Conservation (phyloP, 2,113 vertebrate genomes). For the Dipodomys merriami region DNA sequence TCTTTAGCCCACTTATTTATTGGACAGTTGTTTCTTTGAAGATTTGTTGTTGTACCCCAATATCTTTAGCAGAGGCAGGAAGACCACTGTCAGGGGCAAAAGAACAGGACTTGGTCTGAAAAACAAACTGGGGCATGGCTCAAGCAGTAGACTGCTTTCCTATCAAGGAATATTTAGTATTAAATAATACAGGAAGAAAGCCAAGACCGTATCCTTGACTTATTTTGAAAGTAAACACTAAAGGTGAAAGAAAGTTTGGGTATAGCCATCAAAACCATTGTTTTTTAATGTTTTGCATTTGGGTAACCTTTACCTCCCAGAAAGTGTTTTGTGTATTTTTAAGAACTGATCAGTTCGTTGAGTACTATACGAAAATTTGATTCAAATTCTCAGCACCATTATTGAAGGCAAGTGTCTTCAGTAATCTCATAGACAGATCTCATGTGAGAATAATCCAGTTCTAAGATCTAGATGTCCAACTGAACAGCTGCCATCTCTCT, state of each 20-base stretch:
- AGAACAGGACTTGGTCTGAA: no score
- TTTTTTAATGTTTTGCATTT: slow-evolving; percentile 24
- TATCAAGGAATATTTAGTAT: not conserved
- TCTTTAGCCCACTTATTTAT: no score
- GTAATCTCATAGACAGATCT: slow-evolving; percentile 32
- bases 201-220: not conserved
- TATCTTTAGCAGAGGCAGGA: no score
- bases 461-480: slow-evolving; percentile 62
- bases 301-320: slow-evolving; percentile 4
- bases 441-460: slow-evolving; percentile 42
- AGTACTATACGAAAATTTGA: slow-evolving; percentile 45
- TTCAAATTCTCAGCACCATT: slow-evolving; percentile 53
- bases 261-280: not conserved
- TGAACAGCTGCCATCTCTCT: slow-evolving; percentile 55
- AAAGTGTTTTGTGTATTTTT: slow-evolving; percentile 33
- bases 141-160: no score
- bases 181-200: not conserved
- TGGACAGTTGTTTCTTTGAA: no score
- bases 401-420: not conserved
- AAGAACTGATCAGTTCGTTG: slow-evolving; percentile 1
- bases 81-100: no score
- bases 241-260: not conserved
- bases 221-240: not conserved
- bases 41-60: no score
- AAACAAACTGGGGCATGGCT: no score